These are phyloP conservation scores for Prionailurus viverrinus DNA, from an alignment of 2,113 vertebrate species.

Conservation along the genomic window DNA sequence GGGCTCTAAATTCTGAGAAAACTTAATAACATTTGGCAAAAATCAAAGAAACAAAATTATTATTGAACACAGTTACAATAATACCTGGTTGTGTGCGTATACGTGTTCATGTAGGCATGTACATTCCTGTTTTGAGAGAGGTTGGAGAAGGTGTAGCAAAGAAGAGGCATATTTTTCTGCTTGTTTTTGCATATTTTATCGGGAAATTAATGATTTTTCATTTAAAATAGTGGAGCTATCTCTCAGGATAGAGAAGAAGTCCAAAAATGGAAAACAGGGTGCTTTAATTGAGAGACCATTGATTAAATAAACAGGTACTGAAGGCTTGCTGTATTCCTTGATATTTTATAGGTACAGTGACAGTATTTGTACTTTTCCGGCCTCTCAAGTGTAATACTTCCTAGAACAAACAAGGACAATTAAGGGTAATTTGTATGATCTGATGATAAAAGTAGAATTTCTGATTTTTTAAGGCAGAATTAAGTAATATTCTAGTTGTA, in stretches of 20 bases:
- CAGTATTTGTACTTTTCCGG: background rate
- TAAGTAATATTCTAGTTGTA: background rate
- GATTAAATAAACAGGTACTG: background rate
- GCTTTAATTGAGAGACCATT: background rate
- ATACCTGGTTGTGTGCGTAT: background rate
- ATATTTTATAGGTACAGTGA: background rate
- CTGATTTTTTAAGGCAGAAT: background rate
- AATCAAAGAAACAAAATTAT: background rate
- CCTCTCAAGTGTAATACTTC: background rate
- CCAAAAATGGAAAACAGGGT: background rate
- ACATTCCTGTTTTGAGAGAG: conserved; percentile 22
- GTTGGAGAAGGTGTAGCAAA: background rate
- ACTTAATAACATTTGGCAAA: background rate
- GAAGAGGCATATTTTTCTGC: background rate
- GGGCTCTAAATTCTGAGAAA: background rate
- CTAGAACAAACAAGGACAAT: background rate
- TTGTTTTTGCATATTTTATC: background rate
- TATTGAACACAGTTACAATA: background rate
- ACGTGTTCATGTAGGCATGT: background rate
- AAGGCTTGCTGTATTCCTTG: background rate
- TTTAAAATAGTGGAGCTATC: background rate
- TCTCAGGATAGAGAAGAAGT: background rate
- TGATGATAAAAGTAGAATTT: conserved; percentile 10
- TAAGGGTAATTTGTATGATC: background rate
- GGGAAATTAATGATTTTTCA: background rate